phyloP scores from a whole-genome alignment of 2,113 vertebrate species.

The Rhipidura dahli region DNA sequence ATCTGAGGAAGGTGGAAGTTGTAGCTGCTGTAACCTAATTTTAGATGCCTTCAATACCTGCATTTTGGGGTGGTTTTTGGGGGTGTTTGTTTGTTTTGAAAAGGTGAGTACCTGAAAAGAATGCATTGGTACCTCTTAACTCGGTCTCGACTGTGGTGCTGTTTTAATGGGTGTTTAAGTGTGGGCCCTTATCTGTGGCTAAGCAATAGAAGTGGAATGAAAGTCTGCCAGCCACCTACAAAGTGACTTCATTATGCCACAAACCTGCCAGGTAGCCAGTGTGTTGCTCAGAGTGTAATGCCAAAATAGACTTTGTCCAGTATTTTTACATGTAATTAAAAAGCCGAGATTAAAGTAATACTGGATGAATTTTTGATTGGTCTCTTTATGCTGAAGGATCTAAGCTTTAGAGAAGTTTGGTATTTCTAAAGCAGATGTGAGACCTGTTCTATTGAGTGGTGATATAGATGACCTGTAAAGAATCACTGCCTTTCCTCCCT shows the following conservation, averaged over 20 bases:
- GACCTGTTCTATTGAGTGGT: not conserved
- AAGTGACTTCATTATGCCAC: not conserved
- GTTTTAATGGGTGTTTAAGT: not conserved
- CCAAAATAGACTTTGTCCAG: not conserved
- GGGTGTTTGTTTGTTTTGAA: not conserved
- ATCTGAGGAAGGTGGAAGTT: not conserved
- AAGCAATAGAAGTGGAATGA: not conserved
- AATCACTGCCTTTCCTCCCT: not conserved
- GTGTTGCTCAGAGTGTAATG: not conserved
- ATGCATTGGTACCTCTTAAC: not conserved
- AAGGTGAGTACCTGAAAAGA: not conserved
- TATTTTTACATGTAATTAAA: not conserved
- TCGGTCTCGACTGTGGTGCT: fast-evolving
- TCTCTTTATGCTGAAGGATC: not conserved
- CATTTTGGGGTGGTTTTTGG: not conserved
- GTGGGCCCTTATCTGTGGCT: not conserved
- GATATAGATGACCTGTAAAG: not conserved
- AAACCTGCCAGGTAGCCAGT: not conserved
- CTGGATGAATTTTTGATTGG: not conserved
- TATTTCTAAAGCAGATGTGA: not conserved
- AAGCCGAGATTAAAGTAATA: not conserved
- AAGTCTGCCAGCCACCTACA: not conserved
- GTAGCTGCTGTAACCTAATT: not conserved
- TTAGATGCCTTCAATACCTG: not conserved
- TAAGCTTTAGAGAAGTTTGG: not conserved